Base-by-base conservation (phyloP, 2,888 invertebrate genomes). In the Coelinius sp. region DNA sequence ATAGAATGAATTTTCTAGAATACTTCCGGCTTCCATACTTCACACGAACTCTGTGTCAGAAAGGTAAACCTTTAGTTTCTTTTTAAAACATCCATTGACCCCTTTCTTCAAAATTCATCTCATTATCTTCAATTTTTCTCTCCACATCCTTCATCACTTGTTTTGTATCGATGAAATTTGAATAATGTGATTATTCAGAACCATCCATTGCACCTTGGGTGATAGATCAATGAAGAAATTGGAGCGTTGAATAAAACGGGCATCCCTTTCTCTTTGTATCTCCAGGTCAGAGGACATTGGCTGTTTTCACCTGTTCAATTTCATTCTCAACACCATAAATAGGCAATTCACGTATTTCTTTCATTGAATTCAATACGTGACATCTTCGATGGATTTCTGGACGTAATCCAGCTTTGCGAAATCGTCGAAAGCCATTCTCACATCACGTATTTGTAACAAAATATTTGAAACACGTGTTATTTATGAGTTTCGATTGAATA, bases 1-100 rank as follows among this genome's bases (percentile, higher is more conserved):
- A 84, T 83, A 64, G 73, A 70, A 77, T 70, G 66, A 76, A 73
- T 79, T 80, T 82, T 82, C 83, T 78, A 81, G 75, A 79, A 77
- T 78, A 73, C 71, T 77, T 82, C 80, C 82, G 80, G 78, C 75
- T 41, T 63, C 41, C 27, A 12, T 4, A 24, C 41, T 63, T 59
- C 59, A 59, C 59, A 59, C 59, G 35, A 49, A 31, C 38, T 35
- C 12, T 12, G 25, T 70, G 65, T 70, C 56, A 65, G 46, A 31
- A 35, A 27, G n/a, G 22, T 35, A n/a, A 59, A 2, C 17, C 59
- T 59, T 56, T 59, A 35, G 12, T 49, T 71, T 67, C 67, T 67
- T 66, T 10, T 35, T 2, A 49, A 35, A 24, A 65, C 41, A 62
- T 25, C 52, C 67, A 66, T 66, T 59, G 71, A 71, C 71, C 66